phyloP scores from a whole-genome alignment of 2,888 invertebrate genomes.

The Quadroppia sp. region DNA sequence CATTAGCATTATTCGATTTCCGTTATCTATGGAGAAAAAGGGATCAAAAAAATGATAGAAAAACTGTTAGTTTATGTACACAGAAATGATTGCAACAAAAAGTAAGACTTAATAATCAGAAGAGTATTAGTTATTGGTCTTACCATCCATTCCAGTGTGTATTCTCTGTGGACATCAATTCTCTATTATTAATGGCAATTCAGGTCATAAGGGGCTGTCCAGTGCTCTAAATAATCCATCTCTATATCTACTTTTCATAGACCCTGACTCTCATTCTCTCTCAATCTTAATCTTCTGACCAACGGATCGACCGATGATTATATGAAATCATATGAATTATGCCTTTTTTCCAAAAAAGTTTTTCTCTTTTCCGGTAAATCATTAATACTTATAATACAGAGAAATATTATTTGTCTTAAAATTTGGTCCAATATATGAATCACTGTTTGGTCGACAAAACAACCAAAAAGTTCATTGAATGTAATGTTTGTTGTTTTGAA shows the following conservation, averaged over 20 bases:
- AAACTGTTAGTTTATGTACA: background rate
- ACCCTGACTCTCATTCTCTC: background rate
- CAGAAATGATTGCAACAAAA: constrained; percentile 24
- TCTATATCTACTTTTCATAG: constrained; percentile 15
- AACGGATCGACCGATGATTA: background rate
- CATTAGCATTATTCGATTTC: constrained; percentile 37
- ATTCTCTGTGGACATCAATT: constrained; percentile 28
- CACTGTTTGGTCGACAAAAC: background rate
- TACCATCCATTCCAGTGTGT: background rate
- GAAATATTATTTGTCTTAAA: too few relatives aligned
- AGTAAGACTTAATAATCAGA: constrained; percentile 12
- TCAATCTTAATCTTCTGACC: constrained; percentile 26
- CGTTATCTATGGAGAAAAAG: constrained; percentile 2
- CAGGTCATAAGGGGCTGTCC: constrained; percentile 26
- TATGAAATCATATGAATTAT: constrained; percentile 38
- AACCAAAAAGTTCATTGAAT: too few relatives aligned
- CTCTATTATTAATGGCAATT: constrained; percentile 34
- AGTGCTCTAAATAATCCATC: constrained; percentile 33
- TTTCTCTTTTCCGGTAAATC: constrained; percentile 31
- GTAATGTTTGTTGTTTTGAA: background rate
- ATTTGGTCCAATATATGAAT: too few relatives aligned
- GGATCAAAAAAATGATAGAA: constrained; percentile 35
- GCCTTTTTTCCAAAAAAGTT: constrained; percentile 26
- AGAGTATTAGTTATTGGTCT: constrained; percentile 9
- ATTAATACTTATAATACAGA: constrained; percentile 25